phyloP scores from a whole-genome alignment of 2,888 invertebrate species.

The Malthinus seriepunctatus region DNA sequence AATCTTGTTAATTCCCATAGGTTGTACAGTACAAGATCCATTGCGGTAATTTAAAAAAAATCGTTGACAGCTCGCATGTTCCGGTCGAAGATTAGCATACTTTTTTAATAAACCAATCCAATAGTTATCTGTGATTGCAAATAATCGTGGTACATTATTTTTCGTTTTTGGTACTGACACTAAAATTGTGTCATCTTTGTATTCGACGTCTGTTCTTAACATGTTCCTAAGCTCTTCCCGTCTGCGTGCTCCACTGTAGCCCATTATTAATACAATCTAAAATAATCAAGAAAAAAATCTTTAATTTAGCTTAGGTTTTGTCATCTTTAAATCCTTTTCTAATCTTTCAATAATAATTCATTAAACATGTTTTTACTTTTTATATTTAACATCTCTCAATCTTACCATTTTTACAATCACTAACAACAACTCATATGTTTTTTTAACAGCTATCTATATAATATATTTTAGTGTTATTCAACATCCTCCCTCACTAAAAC shows the following conservation, averaged over 20 bases:
- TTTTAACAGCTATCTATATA: no score
- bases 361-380: no score
- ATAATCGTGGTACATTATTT: constrained; percentile 26
- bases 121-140: constrained; percentile 23
- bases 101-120: constrained; percentile 29
- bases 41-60: constrained; percentile 29
- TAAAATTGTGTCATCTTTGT: constrained; percentile 22
- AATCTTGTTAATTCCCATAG: no score
- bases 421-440: no score
- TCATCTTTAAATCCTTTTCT: no score
- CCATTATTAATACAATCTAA: constrained; percentile 24
- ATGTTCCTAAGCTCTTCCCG: constrained; percentile 32
- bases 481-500: no score
- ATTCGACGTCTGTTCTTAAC: constrained; percentile 27
- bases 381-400: no score
- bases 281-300: no score
- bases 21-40: constrained; percentile 8
- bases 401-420: no score
- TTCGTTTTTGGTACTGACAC: constrained; percentile 32
- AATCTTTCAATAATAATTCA: no score
- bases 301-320: no score
- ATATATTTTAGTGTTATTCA: no score
- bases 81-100: constrained; percentile 27
- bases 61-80: constrained; percentile 11
- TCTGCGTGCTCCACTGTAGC: constrained; percentile 31